These are phyloP conservation scores for Addax nasomaculatus DNA, from an alignment of 2,113 vertebrate genomes.

Conservation along the genomic window DNA sequence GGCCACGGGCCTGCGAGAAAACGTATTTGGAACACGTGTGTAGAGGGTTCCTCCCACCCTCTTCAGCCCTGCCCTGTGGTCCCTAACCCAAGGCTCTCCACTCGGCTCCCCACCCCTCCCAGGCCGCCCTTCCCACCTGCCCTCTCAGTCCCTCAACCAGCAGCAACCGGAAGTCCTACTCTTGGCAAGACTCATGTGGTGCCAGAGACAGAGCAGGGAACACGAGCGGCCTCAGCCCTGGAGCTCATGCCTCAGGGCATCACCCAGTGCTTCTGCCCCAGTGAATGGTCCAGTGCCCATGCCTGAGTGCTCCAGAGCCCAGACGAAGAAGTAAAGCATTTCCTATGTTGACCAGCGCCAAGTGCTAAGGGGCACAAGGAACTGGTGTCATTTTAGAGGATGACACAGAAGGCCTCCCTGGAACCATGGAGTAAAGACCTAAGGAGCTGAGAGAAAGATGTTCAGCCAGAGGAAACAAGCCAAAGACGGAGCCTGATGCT, in stretches of 20 bases:
- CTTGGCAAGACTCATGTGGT: background rate
- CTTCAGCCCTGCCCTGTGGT: background rate
- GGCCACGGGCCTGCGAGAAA: background rate
- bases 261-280: background rate
- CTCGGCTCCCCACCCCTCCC: accelerated
- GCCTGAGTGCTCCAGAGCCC: background rate
- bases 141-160: background rate
- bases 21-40: background rate
- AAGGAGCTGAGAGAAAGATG: background rate
- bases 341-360: background rate
- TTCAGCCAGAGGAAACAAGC: background rate
- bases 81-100: accelerated
- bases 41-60: background rate
- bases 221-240: background rate
- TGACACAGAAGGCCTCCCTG: background rate
- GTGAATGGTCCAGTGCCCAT: background rate
- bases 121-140: background rate
- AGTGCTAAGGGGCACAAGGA: background rate
- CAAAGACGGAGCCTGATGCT: accelerated
- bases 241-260: background rate
- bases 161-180: accelerated
- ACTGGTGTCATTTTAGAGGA: no score
- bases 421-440: background rate
- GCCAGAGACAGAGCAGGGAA: background rate
- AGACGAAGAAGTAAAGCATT: background rate